Conservation (phyloP, 1,140 invertebrate genomes). For the Episyrphus balteatus region DNA sequence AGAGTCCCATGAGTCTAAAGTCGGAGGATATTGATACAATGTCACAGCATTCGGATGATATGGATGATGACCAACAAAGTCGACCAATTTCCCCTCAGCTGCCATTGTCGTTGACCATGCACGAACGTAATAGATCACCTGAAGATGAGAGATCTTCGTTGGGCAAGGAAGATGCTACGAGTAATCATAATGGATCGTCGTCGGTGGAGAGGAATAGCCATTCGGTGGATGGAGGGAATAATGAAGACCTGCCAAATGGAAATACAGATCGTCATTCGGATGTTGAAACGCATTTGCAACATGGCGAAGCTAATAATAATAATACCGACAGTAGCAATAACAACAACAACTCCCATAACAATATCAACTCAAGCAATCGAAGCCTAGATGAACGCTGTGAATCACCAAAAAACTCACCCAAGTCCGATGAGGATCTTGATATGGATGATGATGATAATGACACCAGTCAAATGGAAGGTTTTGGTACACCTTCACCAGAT, state of each 20-base stretch:
- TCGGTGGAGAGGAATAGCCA: constrained; percentile 10
- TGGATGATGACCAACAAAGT: constrained; percentile 31
- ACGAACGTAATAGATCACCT: constrained; percentile 31
- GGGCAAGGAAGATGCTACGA: neutral
- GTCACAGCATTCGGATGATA: constrained; percentile 35
- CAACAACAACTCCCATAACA: constrained; percentile 38
- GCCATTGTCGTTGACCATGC: constrained; percentile 31
- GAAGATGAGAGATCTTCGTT: constrained; percentile 9
- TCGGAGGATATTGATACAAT: constrained; percentile 36
- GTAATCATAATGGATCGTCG: neutral
- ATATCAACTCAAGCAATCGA: constrained; percentile 30
- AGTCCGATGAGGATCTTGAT: constrained; percentile 36
- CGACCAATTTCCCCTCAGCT: constrained; percentile 28
- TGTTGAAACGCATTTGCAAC: neutral
- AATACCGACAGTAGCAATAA: constrained; percentile 38
- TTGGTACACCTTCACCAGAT: constrained; percentile 31
- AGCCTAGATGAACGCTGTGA: constrained; percentile 4
- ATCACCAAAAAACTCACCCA: constrained; percentile 27
- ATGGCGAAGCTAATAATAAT: constrained; percentile 4
- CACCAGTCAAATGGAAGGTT: constrained; percentile 30
- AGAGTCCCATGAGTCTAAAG: constrained; percentile 33
- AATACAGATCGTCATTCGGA: neutral
- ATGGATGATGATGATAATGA: constrained; percentile 35
- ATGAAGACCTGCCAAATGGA: constrained; percentile 2
- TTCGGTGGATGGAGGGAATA: constrained; percentile 7